These are phyloP conservation scores for Drymonia ruficornis DNA, from an alignment of 2,888 invertebrate species.

Conservation along the genomic window DNA sequence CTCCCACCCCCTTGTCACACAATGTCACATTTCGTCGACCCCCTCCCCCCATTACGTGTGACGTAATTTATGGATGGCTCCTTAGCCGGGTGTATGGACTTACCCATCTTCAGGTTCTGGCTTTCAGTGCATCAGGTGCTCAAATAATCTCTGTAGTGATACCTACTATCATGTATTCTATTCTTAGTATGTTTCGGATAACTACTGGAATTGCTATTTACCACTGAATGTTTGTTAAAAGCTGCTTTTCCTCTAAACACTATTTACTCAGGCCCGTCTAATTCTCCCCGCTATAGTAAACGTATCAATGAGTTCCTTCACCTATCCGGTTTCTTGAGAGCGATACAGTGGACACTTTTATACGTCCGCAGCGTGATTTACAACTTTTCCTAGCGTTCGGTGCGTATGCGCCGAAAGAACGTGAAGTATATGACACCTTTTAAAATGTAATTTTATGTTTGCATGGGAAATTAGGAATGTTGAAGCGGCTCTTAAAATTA, in stretches of 20 bases:
- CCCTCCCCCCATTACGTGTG: no score
- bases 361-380: conserved; percentile 43
- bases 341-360: conserved; percentile 43
- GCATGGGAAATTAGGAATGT: background rate
- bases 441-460: conserved; percentile 1
- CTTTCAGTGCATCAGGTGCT: no score
- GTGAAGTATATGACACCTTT: conserved; percentile 4
- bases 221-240: background rate
- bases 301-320: conserved; percentile 36
- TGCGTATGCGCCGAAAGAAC: background rate
- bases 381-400: conserved; percentile 17
- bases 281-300: conserved; percentile 25
- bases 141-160: no score
- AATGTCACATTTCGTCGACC: no score
- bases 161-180: no score
- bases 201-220: no score
- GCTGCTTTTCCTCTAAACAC: background rate
- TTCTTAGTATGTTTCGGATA: no score
- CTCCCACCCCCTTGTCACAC: no score
- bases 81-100: no score
- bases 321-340: conserved; percentile 44
- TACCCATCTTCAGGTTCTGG: no score
- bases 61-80: no score
- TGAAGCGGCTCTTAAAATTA: background rate
- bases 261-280: background rate